Evolutionary conservation across 2,113 vertebrate genomes (phyloP), one percentile per base, ranked within the genome.

Genomic region (Morone saxatilis): DNA sequence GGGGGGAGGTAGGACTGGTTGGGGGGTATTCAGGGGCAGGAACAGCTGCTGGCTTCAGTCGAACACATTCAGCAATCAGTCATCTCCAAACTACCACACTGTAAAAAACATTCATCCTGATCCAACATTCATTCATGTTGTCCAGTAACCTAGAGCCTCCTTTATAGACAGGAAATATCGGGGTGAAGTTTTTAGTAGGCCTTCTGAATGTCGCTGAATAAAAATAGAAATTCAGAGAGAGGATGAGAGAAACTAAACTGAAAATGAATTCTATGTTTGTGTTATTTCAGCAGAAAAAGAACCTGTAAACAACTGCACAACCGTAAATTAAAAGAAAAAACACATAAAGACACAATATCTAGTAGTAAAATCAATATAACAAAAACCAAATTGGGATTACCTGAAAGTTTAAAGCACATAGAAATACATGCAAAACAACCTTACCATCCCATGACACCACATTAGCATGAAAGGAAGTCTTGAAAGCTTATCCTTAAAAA

Each of bases 41-140:
- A 87, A 82, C 94, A 94, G 93, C 92, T 95, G 94, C 88, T 78
- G 87, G 79, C 63, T 89, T 94, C 92, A 91, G 80, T 93, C 85
- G 16, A 76, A 77, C 56, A 40, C 14, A 71, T 82, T 79, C 68
- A 76, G 57, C 69, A 62, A 47, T 41, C 57, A 61, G 72, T 61
- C 63, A 13, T n/a, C 16, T 66, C n/a, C 38, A 68, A 60, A 63
- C 20, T 19, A 25, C 7, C 53, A 5, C 51, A 10, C 45, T 56
- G 67, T 19, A 43, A 66, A 10, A 65, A 53, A 69, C 56, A 59
- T 9, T 75, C 10, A 0, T 10, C 70, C 6, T 10, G 43, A 73
- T 53, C 45, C 63, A 50, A 45, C 50, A 1, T 59, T 68, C 67
- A 5, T 76, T 73, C 78, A 41, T 54, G 31, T 31, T 31, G 31